Evolutionary conservation across 1,140 invertebrate species (phyloP).

Genomic region (Lasaia peninsularis): DNA sequence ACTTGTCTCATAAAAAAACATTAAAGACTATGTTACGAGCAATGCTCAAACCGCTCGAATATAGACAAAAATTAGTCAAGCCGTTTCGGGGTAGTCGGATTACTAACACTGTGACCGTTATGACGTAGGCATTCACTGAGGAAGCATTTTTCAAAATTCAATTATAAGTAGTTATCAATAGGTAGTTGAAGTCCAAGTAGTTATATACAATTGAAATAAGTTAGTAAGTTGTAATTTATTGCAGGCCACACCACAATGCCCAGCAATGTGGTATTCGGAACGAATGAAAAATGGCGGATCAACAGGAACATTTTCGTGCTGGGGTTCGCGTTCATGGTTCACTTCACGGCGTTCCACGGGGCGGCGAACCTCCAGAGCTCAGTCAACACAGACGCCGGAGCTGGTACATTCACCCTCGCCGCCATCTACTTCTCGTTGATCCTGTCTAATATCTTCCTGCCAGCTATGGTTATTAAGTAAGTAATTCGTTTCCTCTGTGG

Average conservation of each 20-base stretch:
- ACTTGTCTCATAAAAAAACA: too few species aligned
- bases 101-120: too few species aligned
- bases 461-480: conserved; percentile 85
- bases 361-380: conserved; percentile 88
- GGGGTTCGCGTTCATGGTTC: conserved; percentile 87
- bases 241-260: conserved; percentile 36
- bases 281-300: conserved; percentile 80
- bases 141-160: too few species aligned
- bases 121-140: too few species aligned
- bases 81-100: too few species aligned
- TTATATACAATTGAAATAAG: not conserved
- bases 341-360: conserved; percentile 91
- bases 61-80: too few species aligned
- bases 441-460: conserved; percentile 89
- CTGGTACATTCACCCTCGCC: conserved; percentile 84
- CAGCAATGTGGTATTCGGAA: conserved; percentile 48
- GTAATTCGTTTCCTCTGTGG: conserved; percentile 17
- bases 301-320: conserved; percentile 85
- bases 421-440: conserved; percentile 89
- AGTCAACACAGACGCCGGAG: conserved; percentile 81
- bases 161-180: not conserved
- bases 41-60: too few species aligned
- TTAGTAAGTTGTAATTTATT: not conserved
- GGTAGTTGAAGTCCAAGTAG: not conserved
- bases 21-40: too few species aligned